Base-by-base conservation (phyloP, 2,113 vertebrate genomes). In the Ciconia boyciana region DNA sequence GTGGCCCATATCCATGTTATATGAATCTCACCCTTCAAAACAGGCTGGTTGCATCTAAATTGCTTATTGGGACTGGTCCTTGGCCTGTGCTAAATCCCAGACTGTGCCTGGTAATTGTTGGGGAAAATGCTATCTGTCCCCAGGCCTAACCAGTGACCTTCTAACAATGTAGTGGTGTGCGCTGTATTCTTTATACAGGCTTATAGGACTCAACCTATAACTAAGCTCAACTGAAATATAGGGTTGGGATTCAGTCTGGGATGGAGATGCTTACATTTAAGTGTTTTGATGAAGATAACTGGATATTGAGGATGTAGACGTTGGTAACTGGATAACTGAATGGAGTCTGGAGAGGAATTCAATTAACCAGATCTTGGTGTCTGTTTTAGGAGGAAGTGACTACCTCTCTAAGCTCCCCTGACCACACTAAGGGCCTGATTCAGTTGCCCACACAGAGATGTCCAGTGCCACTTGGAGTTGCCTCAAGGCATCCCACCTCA, bases 301-400 rank as follows among this genome's bases (percentile, higher is more conserved):
- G 51, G 32, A 32, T 76, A 79, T 2, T 21, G n/a, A 75, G 16
- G 36, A 18, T 21, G 10, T 34, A 41, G 48, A 18, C 41, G 7
- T 7, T 65, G 78, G 48, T 70, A 69, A 48, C 16, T 65, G 11
- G 16, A 24, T 15, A 83, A 64, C 4, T 29, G 44, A 76, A 76
- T 0, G 0, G 44, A 80, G 4, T 16, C 13, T 43, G 22, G 1
- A 2, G 21, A 76, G 7, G 13, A 89, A 46, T 34, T 80, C 18
- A 39, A 5, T 57, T 60, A 61, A 69, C 2, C 12, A 32, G 41
- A 36, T 21, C 19, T 49, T 66, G 6, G 3, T 62, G 24, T 39
- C 54, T 52, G 2, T 62, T 80, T 87, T n/a, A 34, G 12, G 13
- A 6, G 8, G 8, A 57, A 48, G 18, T 58, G 8, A 54, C 16